Base-by-base conservation (phyloP, 2,888 invertebrate genomes). In the Limnephilus auricula region DNA sequence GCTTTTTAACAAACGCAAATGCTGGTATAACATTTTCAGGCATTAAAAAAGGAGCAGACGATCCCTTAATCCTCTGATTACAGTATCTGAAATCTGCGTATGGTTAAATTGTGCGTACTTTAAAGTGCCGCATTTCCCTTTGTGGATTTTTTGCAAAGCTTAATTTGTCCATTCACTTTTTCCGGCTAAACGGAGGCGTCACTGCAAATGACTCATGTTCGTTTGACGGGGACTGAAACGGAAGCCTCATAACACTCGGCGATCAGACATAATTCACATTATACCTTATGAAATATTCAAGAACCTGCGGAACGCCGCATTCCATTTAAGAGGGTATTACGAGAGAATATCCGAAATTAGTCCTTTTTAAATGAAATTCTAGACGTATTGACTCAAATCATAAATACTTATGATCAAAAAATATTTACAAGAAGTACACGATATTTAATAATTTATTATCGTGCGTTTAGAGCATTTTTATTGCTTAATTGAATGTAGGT, bases 121-220 rank as follows among this genome's bases (percentile, higher is more conserved):
- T 65, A 25, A 65, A 25, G n/a, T 25, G 25, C 25, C 30, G 40
- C 30, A n/a, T 78, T 34, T 25, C 37, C 6, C 32, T 85, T 78
- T 90, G 79, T 65, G 65, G 9, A 25, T 25, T 90, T 90, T 90
- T 85, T 79, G 79, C 90, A 31, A 78, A 90, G 90, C 40, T 90
- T 90, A 90, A 90, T 90, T 85, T 86, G 79, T 86, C 90, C 90
- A 90, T 90, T 85, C 85, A 25, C 79, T 40, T 85, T 90, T 65
- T 25, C 79, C 90, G 78, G 31, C 30, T 79, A 37, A 85, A 85
- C 78, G 85, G 31, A 90, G 32, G 90, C 90, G 79, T 90, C 90
- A 86, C 85, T 79, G 85, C 90, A 30, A 85, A 85, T 79, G 90
- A 90, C 90, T 79, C 32, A 84, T 4, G 13, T 12, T 45, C n/a